phyloP scores from a whole-genome alignment of 2,113 vertebrate genomes.

The Pseudorectes ferrugineus region DNA sequence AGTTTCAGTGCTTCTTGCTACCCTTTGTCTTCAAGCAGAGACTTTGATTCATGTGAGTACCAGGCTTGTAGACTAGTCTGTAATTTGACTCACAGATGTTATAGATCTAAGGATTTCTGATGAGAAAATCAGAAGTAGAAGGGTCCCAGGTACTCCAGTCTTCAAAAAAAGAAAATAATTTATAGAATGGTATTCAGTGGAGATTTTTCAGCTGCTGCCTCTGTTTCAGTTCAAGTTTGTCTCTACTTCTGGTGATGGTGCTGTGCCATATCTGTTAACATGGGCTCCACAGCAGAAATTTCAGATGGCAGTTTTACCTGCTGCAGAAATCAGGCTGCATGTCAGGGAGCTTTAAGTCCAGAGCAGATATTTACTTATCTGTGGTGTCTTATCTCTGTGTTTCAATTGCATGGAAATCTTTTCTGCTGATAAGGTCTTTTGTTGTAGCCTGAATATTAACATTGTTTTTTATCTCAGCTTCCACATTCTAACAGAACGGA shows the following conservation, averaged over 20 bases:
- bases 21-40: not conserved
- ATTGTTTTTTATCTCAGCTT: not conserved
- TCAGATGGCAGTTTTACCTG: not conserved
- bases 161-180: not conserved
- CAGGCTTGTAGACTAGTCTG: not conserved
- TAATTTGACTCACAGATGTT: not conserved
- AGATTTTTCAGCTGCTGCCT: not conserved
- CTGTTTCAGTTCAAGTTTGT: not conserved
- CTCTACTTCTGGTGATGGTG: not conserved
- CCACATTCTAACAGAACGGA: not conserved
- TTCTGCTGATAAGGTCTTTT: not conserved
- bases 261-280: not conserved
- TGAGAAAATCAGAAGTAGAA: not conserved
- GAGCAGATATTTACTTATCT: not conserved
- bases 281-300: not conserved
- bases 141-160: not conserved
- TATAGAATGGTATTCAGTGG: not conserved
- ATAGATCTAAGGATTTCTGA: not conserved
- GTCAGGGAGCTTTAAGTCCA: not conserved
- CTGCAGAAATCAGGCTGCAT: not conserved
- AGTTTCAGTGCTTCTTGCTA: not conserved
- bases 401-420: not conserved
- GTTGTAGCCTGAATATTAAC: not conserved
- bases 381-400: not conserved
- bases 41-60: not conserved